Percentiles rank a stretch among this genome's conserved stretches.
Conservation (phyloP, 2,797 vertebrate species). For the Serranus cabrilla region DNA sequence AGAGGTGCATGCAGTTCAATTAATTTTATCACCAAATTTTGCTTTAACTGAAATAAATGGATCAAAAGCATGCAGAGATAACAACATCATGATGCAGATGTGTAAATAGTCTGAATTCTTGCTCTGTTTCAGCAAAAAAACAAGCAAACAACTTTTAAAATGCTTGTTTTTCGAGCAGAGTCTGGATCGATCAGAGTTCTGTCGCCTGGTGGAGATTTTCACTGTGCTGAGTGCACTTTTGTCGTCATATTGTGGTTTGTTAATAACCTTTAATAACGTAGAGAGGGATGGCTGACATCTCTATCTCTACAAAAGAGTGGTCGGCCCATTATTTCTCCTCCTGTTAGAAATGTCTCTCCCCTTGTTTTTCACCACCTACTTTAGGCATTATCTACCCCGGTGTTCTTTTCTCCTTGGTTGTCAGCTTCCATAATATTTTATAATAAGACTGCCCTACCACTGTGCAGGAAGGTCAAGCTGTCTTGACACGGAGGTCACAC, state of each 20-base stretch:
- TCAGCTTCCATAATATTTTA: constrained; percentile 52
- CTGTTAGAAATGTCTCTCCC: neutral
- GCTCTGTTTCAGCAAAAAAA: no score
- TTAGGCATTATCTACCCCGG: neutral
- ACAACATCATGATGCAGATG: no score
- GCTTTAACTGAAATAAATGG: no score
- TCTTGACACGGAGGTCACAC: constrained; percentile 59
- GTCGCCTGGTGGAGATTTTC: no score
- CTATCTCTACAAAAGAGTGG: neutral
- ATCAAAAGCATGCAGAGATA: no score
- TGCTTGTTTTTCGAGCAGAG: neutral
- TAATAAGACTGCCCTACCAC: constrained; percentile 35
- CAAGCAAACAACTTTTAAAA: no score
- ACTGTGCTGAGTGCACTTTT: no score
- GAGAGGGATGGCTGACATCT: neutral
- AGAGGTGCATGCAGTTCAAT: no score
- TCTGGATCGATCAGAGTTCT: no score
- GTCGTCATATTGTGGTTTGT: neutral
- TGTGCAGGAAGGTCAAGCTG: constrained; percentile 56
- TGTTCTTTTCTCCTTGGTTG: constrained; percentile 63
- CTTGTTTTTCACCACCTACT: constrained; percentile 1
- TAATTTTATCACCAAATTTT: no score
- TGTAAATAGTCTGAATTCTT: no score
- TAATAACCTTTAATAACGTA: neutral
- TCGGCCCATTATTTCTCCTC: constrained; percentile 7